Percentiles rank a stretch among this genome's conserved stretches.
Evolutionary conservation across 2,797 vertebrate species (phyloP).

Genomic region (Telmatherina bonti): DNA sequence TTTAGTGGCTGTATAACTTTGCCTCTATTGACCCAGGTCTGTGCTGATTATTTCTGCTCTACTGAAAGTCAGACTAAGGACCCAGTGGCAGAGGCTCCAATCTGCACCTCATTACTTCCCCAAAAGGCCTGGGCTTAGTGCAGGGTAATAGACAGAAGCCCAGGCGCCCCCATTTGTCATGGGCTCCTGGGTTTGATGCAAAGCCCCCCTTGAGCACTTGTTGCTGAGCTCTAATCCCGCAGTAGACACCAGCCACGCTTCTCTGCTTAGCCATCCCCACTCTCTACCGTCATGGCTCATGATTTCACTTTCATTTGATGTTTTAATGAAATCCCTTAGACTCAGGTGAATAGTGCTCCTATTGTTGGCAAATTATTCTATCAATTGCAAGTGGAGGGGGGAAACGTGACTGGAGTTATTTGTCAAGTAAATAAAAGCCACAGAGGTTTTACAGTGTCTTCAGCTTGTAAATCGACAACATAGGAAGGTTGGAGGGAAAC

Average conservation of each 20-base stretch:
- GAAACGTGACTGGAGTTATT: slow-evolving; percentile 70
- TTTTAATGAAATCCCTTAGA: slow-evolving; percentile 83
- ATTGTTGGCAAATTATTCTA: slow-evolving; percentile 82
- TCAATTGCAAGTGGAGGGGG: slow-evolving; percentile 73
- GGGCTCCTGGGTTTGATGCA: slow-evolving; percentile 83
- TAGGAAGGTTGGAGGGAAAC: slow-evolving; percentile 39
- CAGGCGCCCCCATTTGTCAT: slow-evolving; percentile 83
- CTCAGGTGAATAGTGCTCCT: slow-evolving; percentile 76
- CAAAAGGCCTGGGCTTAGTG: slow-evolving; percentile 82
- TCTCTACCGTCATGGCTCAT: slow-evolving; percentile 80
- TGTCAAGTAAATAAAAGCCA: slow-evolving; percentile 64
- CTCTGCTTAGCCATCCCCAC: slow-evolving; percentile 78
- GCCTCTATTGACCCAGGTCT: slow-evolving; percentile 58
- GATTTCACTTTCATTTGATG: slow-evolving; percentile 86
- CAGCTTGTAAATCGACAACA: slow-evolving; percentile 15
- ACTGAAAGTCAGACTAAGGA: slow-evolving; percentile 65
- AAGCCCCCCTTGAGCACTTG: slow-evolving; percentile 83
- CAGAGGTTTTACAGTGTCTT: slow-evolving; percentile 49
- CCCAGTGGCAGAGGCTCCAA: slow-evolving; percentile 71
- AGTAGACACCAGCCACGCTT: slow-evolving; percentile 78
- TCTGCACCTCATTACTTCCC: slow-evolving; percentile 82
- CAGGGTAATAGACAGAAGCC: slow-evolving; percentile 83
- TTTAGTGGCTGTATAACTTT: slow-evolving; percentile 42
- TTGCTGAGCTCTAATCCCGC: slow-evolving; percentile 84
- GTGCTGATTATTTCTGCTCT: slow-evolving; percentile 72